Evolutionary conservation across 2,888 invertebrate species (phyloP).

Genomic region (Volucella inanis): DNA sequence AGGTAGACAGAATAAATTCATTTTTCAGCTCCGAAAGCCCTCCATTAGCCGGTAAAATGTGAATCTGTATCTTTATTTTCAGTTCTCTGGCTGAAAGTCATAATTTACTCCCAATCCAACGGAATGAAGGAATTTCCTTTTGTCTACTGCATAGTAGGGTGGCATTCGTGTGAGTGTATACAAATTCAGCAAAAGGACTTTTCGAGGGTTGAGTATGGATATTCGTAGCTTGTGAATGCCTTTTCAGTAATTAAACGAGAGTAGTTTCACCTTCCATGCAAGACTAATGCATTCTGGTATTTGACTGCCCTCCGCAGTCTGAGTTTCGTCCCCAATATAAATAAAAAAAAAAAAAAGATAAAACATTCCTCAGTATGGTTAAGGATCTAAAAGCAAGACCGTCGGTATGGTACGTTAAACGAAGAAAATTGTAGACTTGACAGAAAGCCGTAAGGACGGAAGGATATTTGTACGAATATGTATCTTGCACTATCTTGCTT

Average conservation of each 20-base stretch:
- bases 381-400: conserved; percentile 32
- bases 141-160: neutral
- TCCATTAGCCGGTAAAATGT: conserved; percentile 25
- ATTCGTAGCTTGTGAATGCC: conserved; percentile 36
- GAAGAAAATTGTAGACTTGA: conserved; percentile 22
- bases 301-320: neutral
- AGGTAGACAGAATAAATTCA: conserved; percentile 51
- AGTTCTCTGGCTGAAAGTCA: conserved; percentile 29
- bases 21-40: conserved; percentile 26
- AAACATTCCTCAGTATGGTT: conserved; percentile 29
- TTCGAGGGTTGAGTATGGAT: neutral
- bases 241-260: conserved; percentile 70
- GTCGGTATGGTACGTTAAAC: neutral
- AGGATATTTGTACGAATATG: conserved; percentile 15
- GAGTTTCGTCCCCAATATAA: neutral
- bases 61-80: conserved; percentile 61
- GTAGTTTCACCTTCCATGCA: conserved; percentile 57
- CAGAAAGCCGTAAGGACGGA: neutral
- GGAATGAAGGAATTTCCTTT: conserved; percentile 44
- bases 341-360: neutral
- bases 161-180: conserved; percentile 18
- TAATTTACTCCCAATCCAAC: conserved; percentile 64
- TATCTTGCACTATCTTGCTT: conserved; percentile 9
- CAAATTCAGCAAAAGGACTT: conserved; percentile 17
- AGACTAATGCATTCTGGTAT: conserved; percentile 61